Evolutionary conservation across 2,888 invertebrate species (phyloP).

Genomic region (Dryomyza anilis): DNA sequence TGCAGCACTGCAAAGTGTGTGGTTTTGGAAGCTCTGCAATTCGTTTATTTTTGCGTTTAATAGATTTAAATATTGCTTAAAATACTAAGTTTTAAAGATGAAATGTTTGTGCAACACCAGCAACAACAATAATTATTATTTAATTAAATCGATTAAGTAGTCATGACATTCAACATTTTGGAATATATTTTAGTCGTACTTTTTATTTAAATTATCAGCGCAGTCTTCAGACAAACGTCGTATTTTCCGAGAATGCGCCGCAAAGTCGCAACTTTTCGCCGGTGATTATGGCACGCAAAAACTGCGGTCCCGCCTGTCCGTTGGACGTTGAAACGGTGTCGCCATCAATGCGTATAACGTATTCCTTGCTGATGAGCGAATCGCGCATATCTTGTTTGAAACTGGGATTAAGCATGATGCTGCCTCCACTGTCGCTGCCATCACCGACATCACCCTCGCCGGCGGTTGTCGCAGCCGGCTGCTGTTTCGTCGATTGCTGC

Average conservation of each 20-base stretch:
- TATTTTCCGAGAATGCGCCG: conserved; percentile 81
- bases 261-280: conserved; percentile 74
- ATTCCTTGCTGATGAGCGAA: conserved; percentile 62
- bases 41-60: not conserved
- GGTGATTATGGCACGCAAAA: conserved; percentile 68
- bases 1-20: too few species aligned
- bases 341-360: conserved; percentile 62
- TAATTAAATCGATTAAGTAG: too few species aligned
- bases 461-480: conserved; percentile 22
- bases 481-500: not conserved
- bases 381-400: too few species aligned
- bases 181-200: too few species aligned
- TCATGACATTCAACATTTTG: too few species aligned
- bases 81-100: not conserved
- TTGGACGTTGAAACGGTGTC: conserved; percentile 39
- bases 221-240: conserved; percentile 64
- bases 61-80: not conserved
- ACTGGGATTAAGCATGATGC: conserved; percentile 32
- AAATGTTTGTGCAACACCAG: not conserved
- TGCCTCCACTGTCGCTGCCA: conserved; percentile 3
- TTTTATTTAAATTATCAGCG: not conserved
- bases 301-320: conserved; percentile 55
- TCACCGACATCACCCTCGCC: conserved; percentile 30
- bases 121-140: too few species aligned
- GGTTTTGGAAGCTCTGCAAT: too few species aligned